Conservation (phyloP, 2,888 invertebrate genomes). For the Dynastes tityus region DNA sequence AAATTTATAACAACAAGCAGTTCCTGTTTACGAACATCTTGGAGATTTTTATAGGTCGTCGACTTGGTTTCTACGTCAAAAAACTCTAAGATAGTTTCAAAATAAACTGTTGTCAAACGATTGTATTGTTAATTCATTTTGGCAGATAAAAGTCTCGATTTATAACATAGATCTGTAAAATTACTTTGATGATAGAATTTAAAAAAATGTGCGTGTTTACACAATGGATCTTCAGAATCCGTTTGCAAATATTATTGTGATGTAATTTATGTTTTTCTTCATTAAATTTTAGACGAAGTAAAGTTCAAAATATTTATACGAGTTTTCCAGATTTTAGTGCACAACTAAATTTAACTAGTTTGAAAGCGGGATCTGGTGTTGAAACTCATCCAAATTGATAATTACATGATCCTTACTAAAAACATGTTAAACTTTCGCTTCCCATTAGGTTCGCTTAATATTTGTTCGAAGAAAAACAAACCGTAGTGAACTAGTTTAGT, state of each 20-base stretch:
- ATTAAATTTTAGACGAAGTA: neutral
- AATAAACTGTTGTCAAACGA: neutral
- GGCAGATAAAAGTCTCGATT: too few species aligned
- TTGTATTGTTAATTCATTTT: slow-evolving; percentile 1
- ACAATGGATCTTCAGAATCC: neutral
- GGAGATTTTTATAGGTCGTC: too few species aligned
- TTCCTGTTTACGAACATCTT: too few species aligned
- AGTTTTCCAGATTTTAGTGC: neutral
- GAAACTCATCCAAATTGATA: slow-evolving; percentile 1
- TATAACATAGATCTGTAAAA: too few species aligned
- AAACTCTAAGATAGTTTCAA: too few species aligned
- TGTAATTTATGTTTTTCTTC: slow-evolving; percentile 7
- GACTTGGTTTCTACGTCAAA: too few species aligned
- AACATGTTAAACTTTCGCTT: too few species aligned
- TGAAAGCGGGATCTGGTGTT: neutral
- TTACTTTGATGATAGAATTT: neutral
- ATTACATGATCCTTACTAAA: neutral
- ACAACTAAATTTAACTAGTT: slow-evolving; percentile 11
- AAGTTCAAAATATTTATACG: slow-evolving; percentile 15
- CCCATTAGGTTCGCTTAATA: too few species aligned
- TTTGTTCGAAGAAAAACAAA: too few species aligned
- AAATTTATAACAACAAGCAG: too few species aligned
- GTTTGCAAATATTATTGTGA: slow-evolving; percentile 5
- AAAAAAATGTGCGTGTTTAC: too few species aligned
- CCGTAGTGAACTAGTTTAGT: too few species aligned